Conservation (phyloP, 2,113 vertebrate species). For the Gobius niger region DNA sequence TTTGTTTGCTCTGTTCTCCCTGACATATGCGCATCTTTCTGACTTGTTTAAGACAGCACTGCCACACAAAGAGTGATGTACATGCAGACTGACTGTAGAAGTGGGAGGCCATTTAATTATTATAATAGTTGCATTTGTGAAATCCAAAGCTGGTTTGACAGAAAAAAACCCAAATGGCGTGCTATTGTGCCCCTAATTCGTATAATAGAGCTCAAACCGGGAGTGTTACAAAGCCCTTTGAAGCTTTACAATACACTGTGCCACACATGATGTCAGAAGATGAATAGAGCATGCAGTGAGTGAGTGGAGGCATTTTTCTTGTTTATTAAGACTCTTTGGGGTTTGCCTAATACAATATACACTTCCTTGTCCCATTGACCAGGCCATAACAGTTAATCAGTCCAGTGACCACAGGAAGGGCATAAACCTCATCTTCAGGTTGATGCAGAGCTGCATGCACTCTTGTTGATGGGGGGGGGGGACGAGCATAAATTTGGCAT, state of each 20-base stretch:
- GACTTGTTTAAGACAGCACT: not conserved
- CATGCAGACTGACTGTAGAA: constrained; percentile 10
- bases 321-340: not conserved
- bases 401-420: constrained; percentile 41
- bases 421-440: constrained; percentile 44
- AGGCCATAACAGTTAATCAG: constrained; percentile 53
- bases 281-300: constrained; percentile 12
- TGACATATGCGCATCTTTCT: constrained; percentile 18
- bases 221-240: constrained; percentile 26
- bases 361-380: constrained; percentile 31
- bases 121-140: constrained; percentile 39
- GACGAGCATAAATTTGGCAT: constrained; percentile 58
- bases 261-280: constrained; percentile 19
- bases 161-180: constrained; percentile 33
- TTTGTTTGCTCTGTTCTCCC: not conserved
- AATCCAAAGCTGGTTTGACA: constrained; percentile 37
- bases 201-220: constrained; percentile 25
- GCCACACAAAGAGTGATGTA: constrained; percentile 32
- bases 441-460: constrained; percentile 64
- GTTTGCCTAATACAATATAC: constrained; percentile 29
- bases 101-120: constrained; percentile 10
- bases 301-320: not conserved
- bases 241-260: constrained; percentile 25
- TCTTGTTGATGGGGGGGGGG: constrained; percentile 39
- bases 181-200: constrained; percentile 39